phyloP scores from a whole-genome alignment of 2,888 invertebrate genomes.

The Eremobia ochroleuca region DNA sequence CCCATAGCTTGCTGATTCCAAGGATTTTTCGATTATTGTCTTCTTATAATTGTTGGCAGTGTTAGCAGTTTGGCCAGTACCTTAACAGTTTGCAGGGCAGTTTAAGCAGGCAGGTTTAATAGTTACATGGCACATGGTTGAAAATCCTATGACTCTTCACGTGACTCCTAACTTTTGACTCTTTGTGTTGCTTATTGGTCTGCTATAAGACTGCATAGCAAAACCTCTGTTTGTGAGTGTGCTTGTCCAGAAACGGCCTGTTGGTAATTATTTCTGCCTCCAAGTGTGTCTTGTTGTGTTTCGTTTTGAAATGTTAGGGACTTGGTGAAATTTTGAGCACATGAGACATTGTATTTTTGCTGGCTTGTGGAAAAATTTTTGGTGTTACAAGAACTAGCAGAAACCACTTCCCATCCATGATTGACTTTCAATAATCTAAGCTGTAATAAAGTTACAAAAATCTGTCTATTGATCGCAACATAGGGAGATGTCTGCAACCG shows the following conservation, averaged over 20 bases:
- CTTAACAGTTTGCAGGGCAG: background rate
- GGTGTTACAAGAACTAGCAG: background rate
- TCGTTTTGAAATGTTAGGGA: background rate
- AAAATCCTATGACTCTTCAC: background rate
- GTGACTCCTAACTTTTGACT: background rate
- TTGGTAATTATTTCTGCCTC: background rate
- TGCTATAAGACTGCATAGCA: background rate
- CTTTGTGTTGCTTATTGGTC: background rate
- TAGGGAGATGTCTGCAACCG: no score
- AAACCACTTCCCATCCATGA: no score
- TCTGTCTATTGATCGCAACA: no score
- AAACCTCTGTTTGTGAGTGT: background rate
- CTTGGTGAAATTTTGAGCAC: background rate
- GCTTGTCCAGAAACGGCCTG: background rate
- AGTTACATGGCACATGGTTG: background rate
- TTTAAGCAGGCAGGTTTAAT: background rate
- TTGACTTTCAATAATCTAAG: background rate
- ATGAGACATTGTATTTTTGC: background rate
- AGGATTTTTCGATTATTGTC: constrained; percentile 48
- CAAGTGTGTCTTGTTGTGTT: background rate
- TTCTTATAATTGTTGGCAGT: constrained; percentile 41
- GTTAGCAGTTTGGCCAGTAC: background rate
- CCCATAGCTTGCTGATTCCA: constrained; percentile 53
- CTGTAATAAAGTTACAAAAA: no score
- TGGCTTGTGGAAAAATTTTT: background rate